phyloP scores from a whole-genome alignment of 2,888 invertebrate species.

The Carterocephalus palaemon region DNA sequence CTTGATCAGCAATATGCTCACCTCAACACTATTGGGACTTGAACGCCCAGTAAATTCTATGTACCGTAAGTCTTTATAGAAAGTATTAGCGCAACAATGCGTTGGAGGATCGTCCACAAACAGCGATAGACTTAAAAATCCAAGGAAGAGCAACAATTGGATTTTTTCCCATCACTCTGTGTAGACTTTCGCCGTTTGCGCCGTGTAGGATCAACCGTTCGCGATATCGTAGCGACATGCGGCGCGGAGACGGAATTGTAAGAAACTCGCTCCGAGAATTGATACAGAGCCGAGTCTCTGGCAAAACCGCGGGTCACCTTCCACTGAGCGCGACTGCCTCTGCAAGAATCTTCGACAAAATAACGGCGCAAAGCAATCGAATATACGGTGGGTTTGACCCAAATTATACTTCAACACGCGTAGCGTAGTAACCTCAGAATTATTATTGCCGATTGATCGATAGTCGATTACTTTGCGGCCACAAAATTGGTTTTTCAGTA shows the following conservation, averaged over 20 bases:
- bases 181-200: slow-evolving; percentile 55
- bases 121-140: slow-evolving; percentile 72
- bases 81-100: slow-evolving; percentile 24
- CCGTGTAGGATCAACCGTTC: slow-evolving; percentile 28
- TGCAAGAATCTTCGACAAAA: slow-evolving; percentile 23
- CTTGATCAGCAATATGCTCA: no score
- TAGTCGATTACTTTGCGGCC: slow-evolving; percentile 17
- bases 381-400: slow-evolving; percentile 1
- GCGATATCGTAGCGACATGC: slow-evolving; percentile 17
- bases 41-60: slow-evolving; percentile 10
- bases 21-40: slow-evolving; percentile 9
- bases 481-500: background rate
- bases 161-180: slow-evolving; percentile 70
- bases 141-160: slow-evolving; percentile 70
- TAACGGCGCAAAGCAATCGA: slow-evolving; percentile 22
- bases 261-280: slow-evolving; percentile 54
- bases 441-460: slow-evolving; percentile 15
- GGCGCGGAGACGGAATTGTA: slow-evolving; percentile 53
- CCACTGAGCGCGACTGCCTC: slow-evolving; percentile 11
- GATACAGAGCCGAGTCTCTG: slow-evolving; percentile 59
- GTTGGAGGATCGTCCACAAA: slow-evolving; percentile 67
- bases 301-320: slow-evolving; percentile 46
- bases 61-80: slow-evolving; percentile 2
- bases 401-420: slow-evolving; percentile 11
- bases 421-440: slow-evolving; percentile 3